Evolutionary conservation across 1,140 invertebrate species (phyloP), one percentile per base, ranked within the genome.

Genomic region (Monochamus saltuarius): DNA sequence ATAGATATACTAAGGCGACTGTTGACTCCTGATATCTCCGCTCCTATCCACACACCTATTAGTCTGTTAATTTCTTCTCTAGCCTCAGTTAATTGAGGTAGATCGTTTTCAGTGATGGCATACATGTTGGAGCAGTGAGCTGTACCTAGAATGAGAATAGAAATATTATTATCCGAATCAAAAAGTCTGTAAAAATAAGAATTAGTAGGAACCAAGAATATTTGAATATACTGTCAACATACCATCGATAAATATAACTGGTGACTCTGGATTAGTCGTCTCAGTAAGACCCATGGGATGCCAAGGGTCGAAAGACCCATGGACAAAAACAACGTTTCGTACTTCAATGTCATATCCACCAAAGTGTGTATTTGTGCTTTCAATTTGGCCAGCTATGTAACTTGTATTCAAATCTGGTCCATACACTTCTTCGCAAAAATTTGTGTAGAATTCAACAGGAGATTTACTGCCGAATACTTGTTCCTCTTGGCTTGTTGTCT

Each of bases 51-150:
- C 4, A 56, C 65, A 47, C 72, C 73, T 55, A 90, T 81, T 11
- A 83, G 76, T 54, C 82, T 67, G 19, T 75, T 77, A 65, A 90
- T 82, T 71, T 84, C 70, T 35, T 82, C 73, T 56, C 89, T 82
- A 0, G 89, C 89, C 49, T 77, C 74, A 11, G 81, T 82, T 37
- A 92, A 73, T 54, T 87, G 78, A 0, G 83, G 83, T 14, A 81
- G 71, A 78, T 91, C 89, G 4, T 78, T 73, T 11, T 81, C 75
- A n/a, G 80, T 77, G 17, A 83, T 70, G 40, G 89, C 87, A 72
- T 91, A 91, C 87, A 91, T 89, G 61, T 90, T 87, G 1, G 89
- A 89, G 73, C 89, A 92, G 73, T 92, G 37, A 47, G 34, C 17
- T n/a, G 17, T 40, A 16, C 39, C 39, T 56, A 40, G 8, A 56